Evolutionary conservation across 2,888 invertebrate species (phyloP).

Genomic region (Pristionchus mayeri): DNA sequence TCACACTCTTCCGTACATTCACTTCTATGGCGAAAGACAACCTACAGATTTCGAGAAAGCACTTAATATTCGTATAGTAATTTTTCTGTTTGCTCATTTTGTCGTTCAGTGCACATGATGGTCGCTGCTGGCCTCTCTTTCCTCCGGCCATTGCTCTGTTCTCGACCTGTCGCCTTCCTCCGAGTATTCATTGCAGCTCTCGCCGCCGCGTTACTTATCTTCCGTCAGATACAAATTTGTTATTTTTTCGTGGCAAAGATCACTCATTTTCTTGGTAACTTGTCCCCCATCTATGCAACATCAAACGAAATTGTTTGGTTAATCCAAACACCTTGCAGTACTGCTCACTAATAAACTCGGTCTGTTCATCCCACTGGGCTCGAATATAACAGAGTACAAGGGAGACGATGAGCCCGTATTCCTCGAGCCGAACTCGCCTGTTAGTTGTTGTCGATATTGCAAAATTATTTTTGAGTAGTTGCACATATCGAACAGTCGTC

Average conservation of each 20-base stretch:
- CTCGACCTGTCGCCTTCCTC: not conserved
- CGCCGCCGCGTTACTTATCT: not conserved
- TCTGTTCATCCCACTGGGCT: not conserved
- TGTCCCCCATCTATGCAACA: not conserved
- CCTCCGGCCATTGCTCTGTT: not conserved
- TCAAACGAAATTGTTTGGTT: not conserved
- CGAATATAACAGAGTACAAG: not conserved
- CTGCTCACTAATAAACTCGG: too few species aligned
- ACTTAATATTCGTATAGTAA: too few species aligned
- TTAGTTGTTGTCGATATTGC: not conserved
- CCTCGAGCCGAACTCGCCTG: not conserved
- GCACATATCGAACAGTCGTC: too few species aligned
- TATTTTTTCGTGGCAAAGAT: too few species aligned
- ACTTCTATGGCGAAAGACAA: not conserved
- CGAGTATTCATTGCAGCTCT: not conserved
- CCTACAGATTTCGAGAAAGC: too few species aligned
- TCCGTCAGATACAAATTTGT: not conserved
- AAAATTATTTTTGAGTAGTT: too few species aligned
- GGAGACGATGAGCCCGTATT: not conserved
- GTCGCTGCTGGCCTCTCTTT: not conserved
- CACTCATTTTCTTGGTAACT: too few species aligned
- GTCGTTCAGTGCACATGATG: not conserved
- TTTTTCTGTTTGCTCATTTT: not conserved
- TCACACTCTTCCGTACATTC: not conserved
- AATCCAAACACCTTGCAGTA: too few species aligned